A percentile compares a stretch with the other conserved stretches of the same genome.
phyloP scores from a whole-genome alignment of 2,888 invertebrate genomes.

The Phyto melanocephala region DNA sequence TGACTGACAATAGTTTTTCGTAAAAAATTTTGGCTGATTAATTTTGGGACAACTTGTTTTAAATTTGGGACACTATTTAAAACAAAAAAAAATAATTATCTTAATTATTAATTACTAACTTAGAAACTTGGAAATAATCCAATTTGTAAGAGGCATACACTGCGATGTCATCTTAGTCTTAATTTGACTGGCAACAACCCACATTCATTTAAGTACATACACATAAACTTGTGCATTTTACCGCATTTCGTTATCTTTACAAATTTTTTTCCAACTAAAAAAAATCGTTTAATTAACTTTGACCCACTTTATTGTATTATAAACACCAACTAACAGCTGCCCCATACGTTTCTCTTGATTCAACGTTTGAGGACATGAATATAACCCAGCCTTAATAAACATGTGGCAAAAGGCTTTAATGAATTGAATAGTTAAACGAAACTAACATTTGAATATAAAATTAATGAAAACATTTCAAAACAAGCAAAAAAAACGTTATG shows the following conservation, averaged over 20 bases:
- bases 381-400: neutral
- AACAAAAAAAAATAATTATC: too few relatives aligned
- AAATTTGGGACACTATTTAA: too few relatives aligned
- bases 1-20: too few relatives aligned
- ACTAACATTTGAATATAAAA: constrained; percentile 19
- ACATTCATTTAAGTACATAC: too few relatives aligned
- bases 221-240: too few relatives aligned
- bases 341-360: neutral
- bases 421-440: constrained; percentile 21
- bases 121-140: too few relatives aligned
- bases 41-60: too few relatives aligned
- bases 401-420: constrained; percentile 11
- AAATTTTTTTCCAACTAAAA: neutral
- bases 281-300: constrained; percentile 60
- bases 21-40: too few relatives aligned
- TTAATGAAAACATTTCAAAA: neutral
- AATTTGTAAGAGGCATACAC: too few relatives aligned
- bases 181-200: too few relatives aligned
- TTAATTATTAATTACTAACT: too few relatives aligned
- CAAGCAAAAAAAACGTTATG: neutral
- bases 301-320: constrained; percentile 38
- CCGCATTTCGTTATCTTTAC: constrained; percentile 5
- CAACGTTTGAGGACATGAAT: constrained; percentile 4
- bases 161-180: too few relatives aligned
- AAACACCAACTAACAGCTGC: neutral